Conservation (phyloP, 1,140 invertebrate genomes). For the Stegodyphus mimosarum region DNA sequence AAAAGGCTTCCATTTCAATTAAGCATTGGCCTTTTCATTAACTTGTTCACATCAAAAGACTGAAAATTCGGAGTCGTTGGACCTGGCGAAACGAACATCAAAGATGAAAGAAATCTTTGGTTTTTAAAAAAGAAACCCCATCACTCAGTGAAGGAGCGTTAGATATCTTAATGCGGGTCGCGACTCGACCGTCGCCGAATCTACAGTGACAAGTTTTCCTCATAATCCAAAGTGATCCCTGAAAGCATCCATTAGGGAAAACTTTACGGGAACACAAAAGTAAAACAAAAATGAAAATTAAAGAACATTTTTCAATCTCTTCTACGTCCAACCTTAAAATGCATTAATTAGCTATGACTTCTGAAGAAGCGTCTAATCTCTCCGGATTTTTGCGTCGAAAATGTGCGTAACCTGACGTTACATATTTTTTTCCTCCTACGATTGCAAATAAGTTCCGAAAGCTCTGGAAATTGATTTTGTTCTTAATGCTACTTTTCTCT, state of each 20-base stretch:
- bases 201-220: not conserved
- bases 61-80: too few species aligned
- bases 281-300: not conserved
- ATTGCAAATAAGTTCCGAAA: slow-evolving; percentile 5
- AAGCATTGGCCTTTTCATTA: too few species aligned
- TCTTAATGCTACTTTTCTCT: slow-evolving; percentile 4
- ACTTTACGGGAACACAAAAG: not conserved
- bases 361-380: slow-evolving; percentile 30
- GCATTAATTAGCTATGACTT: slow-evolving; percentile 43
- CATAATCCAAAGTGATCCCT: not conserved
- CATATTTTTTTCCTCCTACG: too few species aligned
- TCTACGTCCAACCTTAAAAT: not conserved
- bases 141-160: too few species aligned
- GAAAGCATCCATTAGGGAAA: not conserved
- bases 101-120: too few species aligned
- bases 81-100: too few species aligned
- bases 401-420: not conserved
- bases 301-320: too few species aligned
- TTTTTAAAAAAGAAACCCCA: too few species aligned
- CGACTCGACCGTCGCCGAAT: not conserved
- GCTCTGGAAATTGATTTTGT: slow-evolving; percentile 24
- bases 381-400: slow-evolving; percentile 32
- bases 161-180: too few species aligned
- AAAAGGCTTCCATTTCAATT: too few species aligned
- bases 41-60: too few species aligned